phyloP scores from a whole-genome alignment of 2,113 vertebrate genomes.

The Merops nubicus region DNA sequence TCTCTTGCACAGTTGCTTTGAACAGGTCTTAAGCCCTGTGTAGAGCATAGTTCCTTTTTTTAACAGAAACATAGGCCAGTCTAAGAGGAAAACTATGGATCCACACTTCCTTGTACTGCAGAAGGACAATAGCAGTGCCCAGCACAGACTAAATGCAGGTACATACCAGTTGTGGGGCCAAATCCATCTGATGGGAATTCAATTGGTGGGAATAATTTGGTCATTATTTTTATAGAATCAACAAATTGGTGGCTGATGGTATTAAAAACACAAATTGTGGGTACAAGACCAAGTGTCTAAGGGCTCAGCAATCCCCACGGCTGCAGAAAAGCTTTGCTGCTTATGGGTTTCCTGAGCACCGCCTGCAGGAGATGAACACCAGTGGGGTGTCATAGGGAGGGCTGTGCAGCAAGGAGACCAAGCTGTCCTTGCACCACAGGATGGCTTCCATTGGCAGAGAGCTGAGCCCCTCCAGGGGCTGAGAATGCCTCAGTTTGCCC shows the following conservation, averaged over 20 bases:
- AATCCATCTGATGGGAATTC: neutral
- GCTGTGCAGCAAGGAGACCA: neutral
- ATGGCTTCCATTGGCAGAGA: neutral
- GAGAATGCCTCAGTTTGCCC: neutral
- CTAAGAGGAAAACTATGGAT: neutral
- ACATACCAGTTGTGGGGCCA: neutral
- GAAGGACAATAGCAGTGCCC: neutral
- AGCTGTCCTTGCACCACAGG: neutral
- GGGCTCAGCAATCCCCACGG: neutral
- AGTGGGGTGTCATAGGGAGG: neutral
- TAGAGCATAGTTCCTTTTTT: neutral
- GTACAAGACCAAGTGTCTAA: neutral
- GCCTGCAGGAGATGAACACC: neutral
- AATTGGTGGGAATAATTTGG: neutral
- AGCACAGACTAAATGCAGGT: neutral
- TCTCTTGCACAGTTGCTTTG: neutral
- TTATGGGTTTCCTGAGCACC: rapidly evolving
- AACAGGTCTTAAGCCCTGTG: neutral
- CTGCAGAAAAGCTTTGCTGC: neutral
- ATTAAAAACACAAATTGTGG: neutral
- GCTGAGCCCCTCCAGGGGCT: neutral
- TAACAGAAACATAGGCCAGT: neutral
- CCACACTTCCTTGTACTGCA: neutral
- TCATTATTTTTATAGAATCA: neutral
- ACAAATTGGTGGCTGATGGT: neutral